Conservation (phyloP, 2,888 invertebrate genomes). For the Neoascia interrupta region DNA sequence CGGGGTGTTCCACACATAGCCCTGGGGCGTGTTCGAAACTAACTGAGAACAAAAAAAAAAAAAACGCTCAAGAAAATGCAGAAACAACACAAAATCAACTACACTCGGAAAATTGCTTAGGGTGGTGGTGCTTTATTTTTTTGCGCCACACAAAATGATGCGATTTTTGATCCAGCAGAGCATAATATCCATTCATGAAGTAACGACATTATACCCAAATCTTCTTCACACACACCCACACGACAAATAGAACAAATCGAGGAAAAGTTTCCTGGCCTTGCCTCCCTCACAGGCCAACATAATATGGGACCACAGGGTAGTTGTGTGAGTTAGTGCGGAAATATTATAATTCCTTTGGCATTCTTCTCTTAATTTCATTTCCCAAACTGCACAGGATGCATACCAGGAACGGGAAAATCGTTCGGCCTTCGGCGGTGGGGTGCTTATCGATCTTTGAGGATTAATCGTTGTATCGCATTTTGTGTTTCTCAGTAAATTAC, state of each 20-base stretch:
- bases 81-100: constrained; percentile 65
- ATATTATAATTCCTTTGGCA: constrained; percentile 53
- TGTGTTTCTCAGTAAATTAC: constrained; percentile 32
- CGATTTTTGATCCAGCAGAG: constrained; percentile 64
- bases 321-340: constrained; percentile 40
- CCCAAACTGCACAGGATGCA: constrained; percentile 18
- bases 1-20: constrained; percentile 10
- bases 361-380: constrained; percentile 56
- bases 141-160: constrained; percentile 23
- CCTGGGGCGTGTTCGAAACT: constrained; percentile 39
- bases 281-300: background rate
- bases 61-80: constrained; percentile 31
- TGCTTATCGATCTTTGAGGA: constrained; percentile 32
- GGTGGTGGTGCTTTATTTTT: background rate
- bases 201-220: constrained; percentile 58
- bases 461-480: constrained; percentile 49
- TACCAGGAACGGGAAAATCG: background rate
- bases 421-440: constrained; percentile 14
- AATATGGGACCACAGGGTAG: background rate
- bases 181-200: constrained; percentile 54
- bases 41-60: constrained; percentile 39
- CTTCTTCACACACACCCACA: constrained; percentile 8
- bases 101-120: background rate
- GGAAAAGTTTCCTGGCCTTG: background rate
- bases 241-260: background rate